Base-by-base conservation (phyloP, 2,888 invertebrate species). In the Neoitamus cyanurus region DNA sequence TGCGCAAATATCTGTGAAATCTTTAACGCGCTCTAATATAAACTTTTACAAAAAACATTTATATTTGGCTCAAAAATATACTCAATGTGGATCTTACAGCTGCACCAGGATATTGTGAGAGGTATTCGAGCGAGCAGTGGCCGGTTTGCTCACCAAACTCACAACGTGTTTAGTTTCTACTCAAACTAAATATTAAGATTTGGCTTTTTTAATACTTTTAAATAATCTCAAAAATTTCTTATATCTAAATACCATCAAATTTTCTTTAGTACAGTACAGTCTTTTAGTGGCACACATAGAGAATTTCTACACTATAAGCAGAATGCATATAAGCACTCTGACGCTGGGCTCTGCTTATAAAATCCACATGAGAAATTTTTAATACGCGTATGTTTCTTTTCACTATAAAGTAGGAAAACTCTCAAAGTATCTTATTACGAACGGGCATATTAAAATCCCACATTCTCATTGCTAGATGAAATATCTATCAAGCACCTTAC, bases 261-360 rank as follows among this genome's bases (percentile, higher is more conserved):
- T 80, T 80, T 80, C 80, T 80, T 80, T 80, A 80, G 80, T 68
- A 80, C 68, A 80, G 34, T 68, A 80, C 80, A 80, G 80, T 80
- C 80, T 80, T 80, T 80, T 36, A 37, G 68, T 80, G 80, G 80
- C 80, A 58, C 68, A 80, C 31, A 42, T 31, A 34, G 80, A 68
- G 68, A 80, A 80, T 80, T 80, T 80, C 68, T 58, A 58, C 9
- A 58, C 58, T 58, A 58, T 58, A 58, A 73, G 36, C 36, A 73
- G 36, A 73, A 11, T n/a, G 37, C 31, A 6, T 58, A 70, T 6
- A 31, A 6, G 34, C 30, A 70, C 31, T 70, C 31, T 30, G 30
- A 30, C 3, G 31, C 25, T 70, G 15, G 58, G 20, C 25, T 58
- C 20, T 37, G 73, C 36, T 20, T 25, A 42, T 46, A 77, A 77